Evolutionary conservation across 2,888 invertebrate species (phyloP), one percentile per base, ranked within the genome.

Genomic region (Caenorhabditis sp.): DNA sequence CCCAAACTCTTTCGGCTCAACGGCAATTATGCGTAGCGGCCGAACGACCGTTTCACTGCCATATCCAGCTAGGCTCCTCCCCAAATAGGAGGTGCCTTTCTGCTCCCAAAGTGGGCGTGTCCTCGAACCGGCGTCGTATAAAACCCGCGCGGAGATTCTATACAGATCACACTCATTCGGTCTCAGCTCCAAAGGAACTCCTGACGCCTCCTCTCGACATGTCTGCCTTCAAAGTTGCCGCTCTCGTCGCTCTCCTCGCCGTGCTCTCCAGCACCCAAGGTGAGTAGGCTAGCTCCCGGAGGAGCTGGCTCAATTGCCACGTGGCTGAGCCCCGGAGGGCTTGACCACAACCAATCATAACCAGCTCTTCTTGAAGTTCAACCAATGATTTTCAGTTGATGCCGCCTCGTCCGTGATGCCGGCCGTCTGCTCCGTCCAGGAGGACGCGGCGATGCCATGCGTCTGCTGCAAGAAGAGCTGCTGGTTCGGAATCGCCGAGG

Each of bases 381-480:
- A 24, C 20, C 5, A 18, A 26, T 3, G 8, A 18, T 58, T 67
- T 76, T 44, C 67, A 76, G 76, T 18, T 11, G 22, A 51, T 0
- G 76, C 67, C 20, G 44, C 51, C 5, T 20, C 64, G 18, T 20
- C 64, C 13, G 32, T 76, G n/a, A 76, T 76, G 76, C 76, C 76
- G 11, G 32, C n/a, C 50, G 51, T 76, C 50, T 76, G 76, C 58
- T 32, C 62, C n/a, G 44, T 44, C 11, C 22, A 40, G 22, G 78
- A 70, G 24, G 70, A 71, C 24, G 44, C 61, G 4, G 18, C 22
- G n/a, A 26, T 67, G 50, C 71, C 79, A 0, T 79, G 79, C 28
- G 47, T 67, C 0, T 79, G 79, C 55, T 79, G 79, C 37, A 71
- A 71, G 28, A 79, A 79, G 47, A 35, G 37, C 0, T 79, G 79